phyloP scores from a whole-genome alignment of 2,113 vertebrate species.

The Corythornis cristatus region DNA sequence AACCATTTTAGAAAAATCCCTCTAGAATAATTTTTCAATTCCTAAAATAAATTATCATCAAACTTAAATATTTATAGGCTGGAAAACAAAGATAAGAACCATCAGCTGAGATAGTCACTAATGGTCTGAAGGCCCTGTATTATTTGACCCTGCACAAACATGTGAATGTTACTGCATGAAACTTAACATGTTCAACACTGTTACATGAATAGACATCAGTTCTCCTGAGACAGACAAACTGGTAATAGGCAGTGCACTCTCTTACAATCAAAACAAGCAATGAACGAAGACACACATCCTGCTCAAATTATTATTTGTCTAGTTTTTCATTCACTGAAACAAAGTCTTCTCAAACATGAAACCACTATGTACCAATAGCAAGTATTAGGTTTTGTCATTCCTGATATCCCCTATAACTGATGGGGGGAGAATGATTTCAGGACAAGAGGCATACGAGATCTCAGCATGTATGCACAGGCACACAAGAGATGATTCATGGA shows the following conservation, averaged over 20 bases:
- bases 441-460: background rate
- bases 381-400: background rate
- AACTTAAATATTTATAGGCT: background rate
- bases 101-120: background rate
- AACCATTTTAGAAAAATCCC: background rate
- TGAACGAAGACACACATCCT: background rate
- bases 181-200: background rate
- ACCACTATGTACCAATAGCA: background rate
- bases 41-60: slow-evolving; percentile 18
- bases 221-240: background rate
- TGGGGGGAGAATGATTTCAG: background rate
- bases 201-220: background rate
- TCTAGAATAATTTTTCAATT: background rate
- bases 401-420: background rate
- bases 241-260: background rate
- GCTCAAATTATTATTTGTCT: background rate
- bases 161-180: background rate
- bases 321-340: background rate
- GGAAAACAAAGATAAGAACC: background rate
- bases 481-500: background rate
- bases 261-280: background rate
- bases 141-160: background rate
- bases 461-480: background rate
- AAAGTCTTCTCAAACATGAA: background rate
- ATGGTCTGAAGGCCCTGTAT: background rate